Base-by-base conservation (phyloP, 1,140 invertebrate genomes). In the Gryon sp. region DNA sequence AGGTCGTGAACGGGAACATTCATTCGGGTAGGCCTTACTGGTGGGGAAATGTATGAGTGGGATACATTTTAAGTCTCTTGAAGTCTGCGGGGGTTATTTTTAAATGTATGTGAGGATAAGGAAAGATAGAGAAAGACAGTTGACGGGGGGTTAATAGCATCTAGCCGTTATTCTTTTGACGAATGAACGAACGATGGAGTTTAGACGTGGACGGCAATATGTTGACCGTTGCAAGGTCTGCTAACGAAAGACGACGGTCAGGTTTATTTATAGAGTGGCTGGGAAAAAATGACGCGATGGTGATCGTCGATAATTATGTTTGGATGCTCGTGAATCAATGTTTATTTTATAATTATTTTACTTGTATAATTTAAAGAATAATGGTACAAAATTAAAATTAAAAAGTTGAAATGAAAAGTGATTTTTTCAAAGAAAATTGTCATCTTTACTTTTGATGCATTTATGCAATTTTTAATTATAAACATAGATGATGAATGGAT, bases 1-100 rank as follows among this genome's bases (percentile, higher is more conserved):
- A 75, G 72, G 72, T 48, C 63, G 50, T 41, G 11, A 62, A 68
- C 55, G 57, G 63, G 63, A 63, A 30, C 62, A 28, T 52, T 26
- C 20, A 36, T 43, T 63, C 24, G 62, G 62, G 52, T 75, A 75
- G 60, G 70, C 60, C 43, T n/a, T 30, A 55, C 48, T 59, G 43
- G 5, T 14, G 48, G 7, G 7, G 15, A 62, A 55, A 62, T 53
- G n/a, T 50, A 52, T 11, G n/a, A n/a, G 32, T 12, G 36, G 12
- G 5, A 16, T 16, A 38, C 20, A n/a, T 38, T 41, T 62, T 73
- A 40, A 50, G 34, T 48, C 34, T 36, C n/a, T n/a, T n/a, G n/a
- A n/a, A n/a, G 1, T 48, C n/a, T 22, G 60, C 14, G 20, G 9
- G 9, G 41, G 38, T 72, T 68, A 68, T 68, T 75, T 75, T 68